Evolutionary conservation across 2,797 vertebrate species (phyloP), one percentile per base, ranked within the genome.

Genomic region (Anableps anableps): DNA sequence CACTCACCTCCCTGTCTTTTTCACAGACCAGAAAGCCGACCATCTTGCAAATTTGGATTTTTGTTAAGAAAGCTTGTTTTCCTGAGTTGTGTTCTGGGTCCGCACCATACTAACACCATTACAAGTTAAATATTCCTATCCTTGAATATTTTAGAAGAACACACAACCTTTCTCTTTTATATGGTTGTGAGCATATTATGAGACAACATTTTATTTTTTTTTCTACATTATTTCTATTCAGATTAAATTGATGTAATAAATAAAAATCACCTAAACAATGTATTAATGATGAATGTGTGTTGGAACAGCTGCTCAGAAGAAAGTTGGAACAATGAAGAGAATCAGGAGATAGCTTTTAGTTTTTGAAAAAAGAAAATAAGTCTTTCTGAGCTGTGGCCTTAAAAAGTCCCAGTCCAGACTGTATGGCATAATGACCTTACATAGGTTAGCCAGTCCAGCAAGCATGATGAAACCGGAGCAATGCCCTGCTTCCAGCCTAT

Each of bases 391-490:
- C 43, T 80, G 77, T 74, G 81, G 84, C 82, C 79, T 84, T 80
- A 81, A 86, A 82, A 85, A 90, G 78, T 86, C 74, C 64, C 45
- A 19, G 77, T 91, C 72, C 82, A 7, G 4, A 77, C 81, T 84
- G 77, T 90, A 89, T 85, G 85, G 84, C 85, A 85, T 93, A 93
- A 95, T 89, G 92, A 92, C 92, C 93, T 87, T 5, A 62, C 85
- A 91, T 89, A 87, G 82, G 87, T 90, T 87, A 85, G 88, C 84
- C 79, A 66, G 72, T 74, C 87, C 87, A 72, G 88, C 78, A 79
- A 95, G 90, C 84, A 94, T 95, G 93, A 94, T 95, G 93, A 94
- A 96, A 96, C 94, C 86, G 1, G 71, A 88, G 94, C 91, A 95
- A 94, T 93, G 92, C 83, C 89, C 91, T 62, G 90, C 88, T 92